Conservation (phyloP, 2,113 vertebrate genomes). For the Xiphias gladius region DNA sequence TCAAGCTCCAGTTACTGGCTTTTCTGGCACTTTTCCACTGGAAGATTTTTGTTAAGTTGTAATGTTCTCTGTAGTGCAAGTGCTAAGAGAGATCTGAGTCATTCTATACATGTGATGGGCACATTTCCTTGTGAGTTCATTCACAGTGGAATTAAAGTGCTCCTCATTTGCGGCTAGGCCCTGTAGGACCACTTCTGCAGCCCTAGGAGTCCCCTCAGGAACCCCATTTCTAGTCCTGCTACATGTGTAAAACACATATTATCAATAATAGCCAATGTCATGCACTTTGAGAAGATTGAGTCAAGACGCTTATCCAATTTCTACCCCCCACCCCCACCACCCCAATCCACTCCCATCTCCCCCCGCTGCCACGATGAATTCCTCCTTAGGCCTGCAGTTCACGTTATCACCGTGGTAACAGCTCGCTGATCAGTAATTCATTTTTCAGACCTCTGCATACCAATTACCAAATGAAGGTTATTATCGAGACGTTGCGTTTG, state of each 20-base stretch:
- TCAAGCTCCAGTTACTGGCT: too few species aligned
- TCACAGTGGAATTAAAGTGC: constrained; percentile 11
- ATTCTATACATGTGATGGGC: not conserved
- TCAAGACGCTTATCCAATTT: constrained; percentile 47
- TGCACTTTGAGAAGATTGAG: constrained; percentile 48
- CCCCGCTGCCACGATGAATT: constrained; percentile 49
- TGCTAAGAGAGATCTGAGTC: not conserved
- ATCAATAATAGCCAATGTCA: constrained; percentile 50
- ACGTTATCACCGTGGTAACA: constrained; percentile 85
- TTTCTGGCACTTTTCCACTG: too few species aligned
- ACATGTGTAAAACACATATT: constrained; percentile 49
- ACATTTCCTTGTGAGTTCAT: not conserved
- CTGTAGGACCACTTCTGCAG: not conserved
- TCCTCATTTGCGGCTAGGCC: not conserved
- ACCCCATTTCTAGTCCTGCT: not conserved
- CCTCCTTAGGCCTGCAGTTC: constrained; percentile 83
- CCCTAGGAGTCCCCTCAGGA: not conserved
- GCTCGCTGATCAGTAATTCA: constrained; percentile 90
- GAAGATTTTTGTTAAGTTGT: not conserved
- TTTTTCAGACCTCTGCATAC: constrained; percentile 86
- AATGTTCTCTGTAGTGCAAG: not conserved
- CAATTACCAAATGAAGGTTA: constrained; percentile 89
- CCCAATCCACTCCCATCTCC: constrained; percentile 2
- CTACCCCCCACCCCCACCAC: not conserved
- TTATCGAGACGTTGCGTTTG: constrained; percentile 81